Evolutionary conservation across 1,140 invertebrate genomes (phyloP), one percentile per base, ranked within the genome.

Genomic region (Drosophila kepulauana): DNA sequence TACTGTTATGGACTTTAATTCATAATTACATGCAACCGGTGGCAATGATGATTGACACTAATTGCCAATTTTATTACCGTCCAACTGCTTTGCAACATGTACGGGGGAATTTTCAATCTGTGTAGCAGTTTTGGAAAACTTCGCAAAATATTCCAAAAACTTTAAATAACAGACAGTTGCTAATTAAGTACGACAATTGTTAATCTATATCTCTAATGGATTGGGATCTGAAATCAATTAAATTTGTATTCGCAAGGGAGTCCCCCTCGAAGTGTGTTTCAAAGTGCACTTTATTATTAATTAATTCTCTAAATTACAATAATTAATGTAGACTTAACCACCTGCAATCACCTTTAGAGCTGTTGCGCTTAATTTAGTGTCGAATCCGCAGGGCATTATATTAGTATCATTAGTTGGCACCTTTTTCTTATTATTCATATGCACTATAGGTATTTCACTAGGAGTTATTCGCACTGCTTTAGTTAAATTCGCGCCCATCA

Each of bases 11-110:
- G 25, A 66, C n/a, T 43, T 43, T 64, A 54, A 65, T 77, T 79
- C 78, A 82, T 78, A 78, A 77, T 66, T 72, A 30, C 68, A 78
- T 81, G 41, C 38, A 61, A 51, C 25, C 45, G 46, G 30, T 48
- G 68, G 38, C 64, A 52, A 67, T 58, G 63, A 54, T 69, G 80
- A 82, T 82, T 80, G 85, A 67, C 85, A 81, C 10, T 88, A 88
- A 88, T 88, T 84, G 77, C 67, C 3, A 48, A 51, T 54, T 67
- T 68, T 16, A 79, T 72, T 62, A 33, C 35, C 28, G 33, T 43
- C 48, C 10, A 51, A 66, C 5, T 58, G 11, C 7, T 38, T 57
- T 10, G 43, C 13, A 49, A 58, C 13, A 45, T 52, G 25, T 20
- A 7, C 30, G 1, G 49, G 63, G 51, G 38, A 54, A 13, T 1